A percentile compares a stretch with the other conserved stretches of the same genome.
phyloP scores from a whole-genome alignment of 2,113 vertebrate species.

The Aptenodytes patagonicus region DNA sequence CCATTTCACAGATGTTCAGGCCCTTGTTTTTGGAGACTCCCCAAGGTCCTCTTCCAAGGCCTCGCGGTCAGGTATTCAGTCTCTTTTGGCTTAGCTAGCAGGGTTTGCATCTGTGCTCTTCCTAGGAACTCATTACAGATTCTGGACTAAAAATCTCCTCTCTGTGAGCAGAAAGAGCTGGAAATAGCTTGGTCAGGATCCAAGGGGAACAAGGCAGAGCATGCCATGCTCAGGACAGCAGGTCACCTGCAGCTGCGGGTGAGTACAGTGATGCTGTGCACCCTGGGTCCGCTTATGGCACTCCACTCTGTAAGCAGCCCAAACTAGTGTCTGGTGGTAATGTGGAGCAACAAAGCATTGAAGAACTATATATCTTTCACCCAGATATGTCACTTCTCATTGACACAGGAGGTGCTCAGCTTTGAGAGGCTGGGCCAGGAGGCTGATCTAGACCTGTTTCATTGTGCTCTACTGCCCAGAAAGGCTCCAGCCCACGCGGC shows the following conservation, averaged over 20 bases:
- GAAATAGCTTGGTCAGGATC: not conserved
- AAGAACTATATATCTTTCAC: not conserved
- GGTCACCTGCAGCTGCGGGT: not conserved
- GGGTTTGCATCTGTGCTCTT: not conserved
- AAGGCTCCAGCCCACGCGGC: not conserved
- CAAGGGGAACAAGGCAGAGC: not conserved
- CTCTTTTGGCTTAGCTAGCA: not conserved
- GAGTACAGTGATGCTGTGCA: not conserved
- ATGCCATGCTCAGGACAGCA: not conserved
- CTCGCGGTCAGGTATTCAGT: not conserved
- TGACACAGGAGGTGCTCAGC: not conserved
- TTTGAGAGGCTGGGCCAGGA: not conserved
- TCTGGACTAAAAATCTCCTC: not conserved
- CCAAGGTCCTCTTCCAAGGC: not conserved
- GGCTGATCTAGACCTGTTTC: not conserved
- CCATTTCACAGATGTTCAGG: not conserved
- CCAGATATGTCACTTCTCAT: not conserved
- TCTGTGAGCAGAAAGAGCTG: not conserved
- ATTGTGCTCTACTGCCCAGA: fast-evolving
- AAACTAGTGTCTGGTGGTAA: not conserved
- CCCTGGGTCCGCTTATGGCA: not conserved
- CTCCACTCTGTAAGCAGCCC: not conserved
- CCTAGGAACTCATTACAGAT: not conserved
- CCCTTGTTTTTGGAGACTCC: not conserved
- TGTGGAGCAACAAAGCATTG: not conserved